Base-by-base conservation (phyloP, 2,888 invertebrate genomes). In the Andrena minutula region DNA sequence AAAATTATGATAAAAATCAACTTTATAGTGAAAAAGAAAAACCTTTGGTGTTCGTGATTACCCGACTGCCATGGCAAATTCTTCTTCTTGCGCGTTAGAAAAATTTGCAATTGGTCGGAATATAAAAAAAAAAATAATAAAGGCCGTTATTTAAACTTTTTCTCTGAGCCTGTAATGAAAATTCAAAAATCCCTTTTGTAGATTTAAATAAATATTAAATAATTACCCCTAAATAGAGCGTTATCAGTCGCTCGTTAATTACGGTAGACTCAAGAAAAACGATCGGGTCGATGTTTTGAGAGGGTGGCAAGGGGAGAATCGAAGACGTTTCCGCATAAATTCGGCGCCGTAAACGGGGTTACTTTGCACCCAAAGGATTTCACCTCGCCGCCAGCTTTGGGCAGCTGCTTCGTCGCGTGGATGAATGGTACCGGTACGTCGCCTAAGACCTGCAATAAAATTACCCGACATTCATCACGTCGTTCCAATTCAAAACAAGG, bases 401-500 rank as follows among this genome's bases (percentile, higher is more conserved):
- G 49, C 49, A 41, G 41, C 49, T 5, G n/a, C 32, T 60, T 8
- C 70, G 28, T 70, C 35, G 70, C 26, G 28, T 3, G 7, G 47
- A 65, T 12, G 53, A 56, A 53, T 53, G 32, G 60, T 53, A 53
- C 53, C 35, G 10, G 35, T 53, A 53, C 41, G 66, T 68, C 20
- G 51, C 30, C 32, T 68, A 20, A 75, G 28, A 61, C 41, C 30
- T n/a, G 76, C 47, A 32, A 64, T 64, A 58, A 58, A 64, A 74
- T 73, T 73, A 64, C 53, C 63, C 56, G 47, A 32, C 56, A 26
- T 73, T 64, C 64, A 10, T 65, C 69, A 65, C 68, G 76, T 76
- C 49, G 65, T 30, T 75, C 53, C 32, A 65, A 47, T 60, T 60
- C 65, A 30, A 75, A 75, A 65, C 63, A 72, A 16, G 23, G 30